Base-by-base conservation (phyloP, 2,113 vertebrate species). In the Calidris pygmaea region DNA sequence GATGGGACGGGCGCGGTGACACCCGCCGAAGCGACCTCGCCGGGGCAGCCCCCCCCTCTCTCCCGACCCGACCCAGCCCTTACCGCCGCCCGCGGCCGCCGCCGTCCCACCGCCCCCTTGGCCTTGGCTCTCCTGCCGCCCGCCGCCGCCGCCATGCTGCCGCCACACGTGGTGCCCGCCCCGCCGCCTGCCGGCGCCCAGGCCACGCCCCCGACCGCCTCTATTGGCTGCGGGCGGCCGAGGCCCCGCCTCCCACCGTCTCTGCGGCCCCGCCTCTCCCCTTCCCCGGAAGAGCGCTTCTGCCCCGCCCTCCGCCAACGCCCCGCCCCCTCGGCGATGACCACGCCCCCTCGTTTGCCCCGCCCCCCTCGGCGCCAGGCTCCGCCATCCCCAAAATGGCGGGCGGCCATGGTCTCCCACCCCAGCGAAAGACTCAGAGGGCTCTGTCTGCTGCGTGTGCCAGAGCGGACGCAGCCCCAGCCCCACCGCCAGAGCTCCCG, bases 11-110 rank as follows among this genome's bases (percentile, higher is more conserved):
- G 10, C 13, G 29, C 35, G 14, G 30, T 18, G 13, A 21, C 30
- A 15, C 10, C 56, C 18, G 10, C 32, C 18, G 32, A 1, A 6
- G 23, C 27, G 9, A 18, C 15, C 20, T 41, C 18, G 10, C 16
- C 27, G 4, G 18, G 12, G 67, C 14, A 10, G 5, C 14, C 98
- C 98, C 21, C 98, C 96, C 1, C 37, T 93, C 95, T 16, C 94
- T 48, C 37, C 90, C 95, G 20, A 55, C 16, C 90, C 95, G 47
- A 55, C 16, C 27, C 27, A 9, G 16, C 12, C 2, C 77, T n/a
- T 39, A 73, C 93, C 62, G 48, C 60, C 7, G 29, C 21, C 23
- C 82, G 50, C n/a, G 8, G 39, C 43, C 79, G 74, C 89, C 89
- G 67, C 60, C 83, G 83, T 2, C 56, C 81, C 24, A 35, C 53